phyloP scores from a whole-genome alignment of 2,113 vertebrate genomes.

The Lepidothrix coronata region DNA sequence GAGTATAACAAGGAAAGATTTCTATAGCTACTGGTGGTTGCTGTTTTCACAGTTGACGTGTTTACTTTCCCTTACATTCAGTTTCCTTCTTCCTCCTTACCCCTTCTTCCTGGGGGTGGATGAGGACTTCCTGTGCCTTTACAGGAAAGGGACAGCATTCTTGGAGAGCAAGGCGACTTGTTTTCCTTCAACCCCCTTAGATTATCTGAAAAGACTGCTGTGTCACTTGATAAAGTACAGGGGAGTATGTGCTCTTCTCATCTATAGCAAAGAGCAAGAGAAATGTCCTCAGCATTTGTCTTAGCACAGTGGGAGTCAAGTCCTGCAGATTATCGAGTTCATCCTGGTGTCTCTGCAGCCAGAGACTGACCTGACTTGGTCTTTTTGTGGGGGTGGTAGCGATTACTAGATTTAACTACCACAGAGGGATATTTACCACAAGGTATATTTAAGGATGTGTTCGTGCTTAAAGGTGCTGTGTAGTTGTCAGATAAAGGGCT shows the following conservation, averaged over 20 bases:
- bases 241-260: accelerated
- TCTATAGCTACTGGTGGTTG: not conserved
- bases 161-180: accelerated
- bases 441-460: not conserved
- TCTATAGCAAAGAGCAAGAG: not conserved
- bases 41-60: not conserved
- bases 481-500: not conserved
- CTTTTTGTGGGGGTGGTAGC: not conserved
- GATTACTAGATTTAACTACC: not conserved
- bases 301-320: accelerated
- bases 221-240: accelerated
- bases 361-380: not conserved
- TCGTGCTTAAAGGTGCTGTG: not conserved
- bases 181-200: not conserved
- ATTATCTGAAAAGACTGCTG: not conserved
- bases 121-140: not conserved
- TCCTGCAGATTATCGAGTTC: not conserved
- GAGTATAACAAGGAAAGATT: not conserved
- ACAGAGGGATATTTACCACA: not conserved
- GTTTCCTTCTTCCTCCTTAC: constrained; percentile 13
- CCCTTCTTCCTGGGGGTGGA: not conserved
- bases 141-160: not conserved
- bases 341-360: not conserved
- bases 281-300: not conserved
- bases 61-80: not conserved